A percentile compares a stretch with the other conserved stretches of the same genome.
These are phyloP conservation scores for Halocynthia aurantium DNA, from an alignment of 23 tunicate genomes.

Conservation along the genomic window DNA sequence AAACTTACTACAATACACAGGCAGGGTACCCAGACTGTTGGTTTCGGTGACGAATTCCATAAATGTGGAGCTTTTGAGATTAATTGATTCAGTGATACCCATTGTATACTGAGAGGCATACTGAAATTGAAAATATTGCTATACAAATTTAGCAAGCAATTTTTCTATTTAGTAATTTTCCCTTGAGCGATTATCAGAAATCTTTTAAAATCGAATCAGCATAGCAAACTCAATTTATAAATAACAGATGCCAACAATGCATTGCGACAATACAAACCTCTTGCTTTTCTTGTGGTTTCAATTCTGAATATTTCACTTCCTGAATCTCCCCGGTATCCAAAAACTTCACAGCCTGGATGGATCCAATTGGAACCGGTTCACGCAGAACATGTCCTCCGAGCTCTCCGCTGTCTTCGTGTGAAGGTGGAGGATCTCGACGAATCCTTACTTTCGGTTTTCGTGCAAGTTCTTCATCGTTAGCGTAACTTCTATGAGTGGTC, in stretches of 20 bases:
- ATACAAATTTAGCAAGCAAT: no score
- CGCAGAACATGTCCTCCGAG: neutral
- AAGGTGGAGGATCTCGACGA: slow-evolving; percentile 69
- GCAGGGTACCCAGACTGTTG: no score
- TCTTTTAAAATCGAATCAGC: neutral
- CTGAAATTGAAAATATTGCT: no score
- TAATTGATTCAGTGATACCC: no score
- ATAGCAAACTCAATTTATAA: neutral
- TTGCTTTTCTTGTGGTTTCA: slow-evolving; percentile 86
- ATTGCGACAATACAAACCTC: slow-evolving; percentile 28
- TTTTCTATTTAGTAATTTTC: no score
- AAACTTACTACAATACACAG: no score
- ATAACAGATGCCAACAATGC: neutral
- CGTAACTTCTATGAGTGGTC: neutral
- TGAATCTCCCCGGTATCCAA: slow-evolving; percentile 76
- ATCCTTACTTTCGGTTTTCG: neutral
- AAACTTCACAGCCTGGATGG: slow-evolving; percentile 75
- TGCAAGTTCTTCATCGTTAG: neutral
- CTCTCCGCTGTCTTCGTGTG: slow-evolving; percentile 32
- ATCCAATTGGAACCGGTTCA: slow-evolving; percentile 22
- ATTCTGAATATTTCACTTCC: slow-evolving; percentile 70
- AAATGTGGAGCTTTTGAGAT: no score
- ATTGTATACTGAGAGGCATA: no score
- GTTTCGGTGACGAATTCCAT: no score
- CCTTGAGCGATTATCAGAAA: no score